Percentiles rank a stretch among this genome's conserved stretches.
Conservation (phyloP, 1,140 invertebrate genomes). For the Lepidostoma basale region DNA sequence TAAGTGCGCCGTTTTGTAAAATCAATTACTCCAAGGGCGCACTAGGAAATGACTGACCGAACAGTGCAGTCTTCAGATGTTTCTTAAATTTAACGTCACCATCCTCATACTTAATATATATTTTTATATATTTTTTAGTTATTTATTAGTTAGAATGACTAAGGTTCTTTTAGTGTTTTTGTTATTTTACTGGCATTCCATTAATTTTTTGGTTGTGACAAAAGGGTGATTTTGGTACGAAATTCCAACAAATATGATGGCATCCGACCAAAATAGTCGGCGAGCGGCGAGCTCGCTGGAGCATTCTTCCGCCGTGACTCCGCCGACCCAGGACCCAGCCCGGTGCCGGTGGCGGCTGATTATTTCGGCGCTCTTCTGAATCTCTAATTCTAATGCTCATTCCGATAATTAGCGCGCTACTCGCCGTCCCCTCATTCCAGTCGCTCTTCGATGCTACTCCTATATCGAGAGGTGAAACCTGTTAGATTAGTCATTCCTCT, state of each 20-base stretch:
- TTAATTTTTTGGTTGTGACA: constrained; percentile 18
- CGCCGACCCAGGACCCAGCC: background rate
- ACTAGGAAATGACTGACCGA: too few species aligned
- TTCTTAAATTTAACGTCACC: too few species aligned
- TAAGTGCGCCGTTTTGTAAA: too few species aligned
- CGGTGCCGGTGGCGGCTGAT: background rate
- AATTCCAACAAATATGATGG: background rate
- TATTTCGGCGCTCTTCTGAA: background rate
- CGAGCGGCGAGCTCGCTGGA: background rate
- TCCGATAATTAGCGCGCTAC: constrained; percentile 10
- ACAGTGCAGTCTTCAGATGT: too few species aligned
- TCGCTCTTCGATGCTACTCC: too few species aligned
- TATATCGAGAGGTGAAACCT: constrained; percentile 5
- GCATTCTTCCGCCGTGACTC: too few species aligned
- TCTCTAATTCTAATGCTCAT: constrained; percentile 13
- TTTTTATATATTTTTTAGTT: background rate
- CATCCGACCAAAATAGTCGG: constrained; percentile 14
- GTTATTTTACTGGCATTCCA: constrained; percentile 13
- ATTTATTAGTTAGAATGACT: background rate
- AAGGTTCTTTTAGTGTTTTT: background rate
- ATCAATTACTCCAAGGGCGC: too few species aligned
- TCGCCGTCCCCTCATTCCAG: constrained; percentile 1
- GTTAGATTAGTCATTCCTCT: background rate
- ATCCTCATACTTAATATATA: background rate
- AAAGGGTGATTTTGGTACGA: constrained; percentile 2